Evolutionary conservation across 2,888 invertebrate genomes (phyloP).

Genomic region (Fragum sueziense): DNA sequence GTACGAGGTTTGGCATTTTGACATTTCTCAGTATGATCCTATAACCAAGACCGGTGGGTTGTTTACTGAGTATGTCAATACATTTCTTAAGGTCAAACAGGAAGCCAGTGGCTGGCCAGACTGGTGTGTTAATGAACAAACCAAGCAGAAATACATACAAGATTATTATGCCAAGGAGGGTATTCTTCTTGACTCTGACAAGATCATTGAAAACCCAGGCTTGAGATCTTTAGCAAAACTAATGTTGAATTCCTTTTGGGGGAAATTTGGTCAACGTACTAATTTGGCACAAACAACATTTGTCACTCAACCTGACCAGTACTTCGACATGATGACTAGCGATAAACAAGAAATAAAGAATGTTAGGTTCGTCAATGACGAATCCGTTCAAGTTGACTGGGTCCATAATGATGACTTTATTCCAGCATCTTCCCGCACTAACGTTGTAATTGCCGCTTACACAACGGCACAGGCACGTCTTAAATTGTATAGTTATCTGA

Average conservation of each 20-base stretch:
- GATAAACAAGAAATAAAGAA: slow-evolving; percentile 14
- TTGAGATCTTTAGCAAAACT: slow-evolving; percentile 36
- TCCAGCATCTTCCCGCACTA: slow-evolving; percentile 14
- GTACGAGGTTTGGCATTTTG: slow-evolving; percentile 33
- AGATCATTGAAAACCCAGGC: slow-evolving; percentile 38
- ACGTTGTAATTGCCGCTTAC: slow-evolving; percentile 35
- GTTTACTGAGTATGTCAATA: slow-evolving; percentile 24
- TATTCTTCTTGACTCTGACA: slow-evolving; percentile 16
- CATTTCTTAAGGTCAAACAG: slow-evolving; percentile 30
- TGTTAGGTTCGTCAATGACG: slow-evolving; percentile 17
- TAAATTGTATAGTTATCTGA: slow-evolving; percentile 32
- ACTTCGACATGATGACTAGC: slow-evolving; percentile 21
- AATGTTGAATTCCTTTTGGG: too few species aligned
- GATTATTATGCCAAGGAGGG: slow-evolving; percentile 43
- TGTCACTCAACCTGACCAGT: background rate
- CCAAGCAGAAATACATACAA: slow-evolving; percentile 59
- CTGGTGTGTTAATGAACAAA: slow-evolving; percentile 41
- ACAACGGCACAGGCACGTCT: slow-evolving; percentile 46
- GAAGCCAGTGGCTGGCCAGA: slow-evolving; percentile 63
- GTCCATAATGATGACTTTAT: slow-evolving; percentile 27
- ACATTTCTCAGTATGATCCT: slow-evolving; percentile 24
- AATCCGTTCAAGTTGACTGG: slow-evolving; percentile 21
- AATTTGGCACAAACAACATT: slow-evolving; percentile 27
- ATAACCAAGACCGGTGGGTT: background rate
- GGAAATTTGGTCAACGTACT: too few species aligned